These are phyloP conservation scores for Emydoidea blandingii DNA, from an alignment of 2,797 vertebrate genomes.

Conservation along the genomic window DNA sequence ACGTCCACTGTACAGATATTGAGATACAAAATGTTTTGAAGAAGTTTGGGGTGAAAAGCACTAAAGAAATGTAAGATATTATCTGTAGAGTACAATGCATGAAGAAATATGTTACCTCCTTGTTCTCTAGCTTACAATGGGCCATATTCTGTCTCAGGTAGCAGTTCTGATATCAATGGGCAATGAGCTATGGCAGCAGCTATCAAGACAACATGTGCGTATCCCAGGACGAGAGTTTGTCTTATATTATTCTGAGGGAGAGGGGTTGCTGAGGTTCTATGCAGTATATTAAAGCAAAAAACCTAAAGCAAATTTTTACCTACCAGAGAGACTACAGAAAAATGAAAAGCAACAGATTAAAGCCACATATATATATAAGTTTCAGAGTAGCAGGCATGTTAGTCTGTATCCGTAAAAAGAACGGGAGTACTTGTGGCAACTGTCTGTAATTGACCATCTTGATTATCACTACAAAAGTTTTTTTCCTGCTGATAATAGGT, in stretches of 20 bases:
- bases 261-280: neutral
- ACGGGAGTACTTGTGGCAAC: too few relatives aligned
- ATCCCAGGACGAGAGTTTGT: neutral
- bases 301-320: neutral
- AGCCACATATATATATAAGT: neutral
- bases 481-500: too few relatives aligned
- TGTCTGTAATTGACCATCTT: too few relatives aligned
- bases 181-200: neutral
- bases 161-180: neutral
- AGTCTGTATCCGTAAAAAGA: too few relatives aligned
- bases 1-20: neutral
- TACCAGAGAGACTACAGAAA: neutral
- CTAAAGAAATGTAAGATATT: neutral
- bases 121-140: neutral
- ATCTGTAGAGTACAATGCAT: neutral
- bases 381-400: too few relatives aligned
- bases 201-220: neutral
- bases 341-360: neutral
- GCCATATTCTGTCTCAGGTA: neutral
- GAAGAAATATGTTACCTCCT: neutral
- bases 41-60: neutral
- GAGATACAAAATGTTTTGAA: neutral
- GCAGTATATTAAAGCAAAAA: neutral
- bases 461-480: too few relatives aligned
- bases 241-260: neutral